Evolutionary conservation across 2,888 invertebrate genomes (phyloP), one percentile per base, ranked within the genome.

Genomic region (Protonemura montana): DNA sequence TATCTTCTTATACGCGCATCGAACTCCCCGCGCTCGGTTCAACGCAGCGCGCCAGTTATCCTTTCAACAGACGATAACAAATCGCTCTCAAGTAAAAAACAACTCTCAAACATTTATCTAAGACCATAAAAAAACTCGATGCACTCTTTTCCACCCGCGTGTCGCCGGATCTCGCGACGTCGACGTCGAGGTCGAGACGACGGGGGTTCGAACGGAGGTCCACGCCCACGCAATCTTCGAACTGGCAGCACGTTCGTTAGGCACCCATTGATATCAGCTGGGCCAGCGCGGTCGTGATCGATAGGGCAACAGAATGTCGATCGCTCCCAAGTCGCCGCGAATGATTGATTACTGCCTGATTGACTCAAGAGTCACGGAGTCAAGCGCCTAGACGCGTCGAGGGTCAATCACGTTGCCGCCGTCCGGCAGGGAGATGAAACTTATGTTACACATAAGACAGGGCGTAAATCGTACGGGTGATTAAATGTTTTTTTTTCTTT

Each of bases 261-360:
- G 76, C 27, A 27, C 16, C 2, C 84, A 84, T 84, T 84, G 84
- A 84, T 84, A 84, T 76, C 59, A 28, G 28, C 26, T 41, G 21
- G 26, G 41, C 76, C 27, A 76, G 42, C 76, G 76, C 27, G 42
- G 13, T 76, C 59, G 27, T 84, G 84, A 84, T 84, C 28, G 26
- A 59, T 59, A 3, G 28, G 27, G 27, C n/a, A 41, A 26, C 26
- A n/a, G n/a, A 26, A 35, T 82, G 16, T 76, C 25, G 16, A 76
- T 28, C 59, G 76, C 29, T 29, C 28, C 81, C 30, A 27, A n/a
- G 2, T 10, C 7, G 2, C n/a, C 10, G 30, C 81, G 7, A 76
- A 84, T 76, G 84, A 84, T 84, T 84, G 84, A 84, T 84, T 59
- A 29, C 76, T 84, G 28, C 28, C 16, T 30, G 76, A 21, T 59